Evolutionary conservation across 2,113 vertebrate genomes (phyloP).

Genomic region (Mirounga angustirostris): DNA sequence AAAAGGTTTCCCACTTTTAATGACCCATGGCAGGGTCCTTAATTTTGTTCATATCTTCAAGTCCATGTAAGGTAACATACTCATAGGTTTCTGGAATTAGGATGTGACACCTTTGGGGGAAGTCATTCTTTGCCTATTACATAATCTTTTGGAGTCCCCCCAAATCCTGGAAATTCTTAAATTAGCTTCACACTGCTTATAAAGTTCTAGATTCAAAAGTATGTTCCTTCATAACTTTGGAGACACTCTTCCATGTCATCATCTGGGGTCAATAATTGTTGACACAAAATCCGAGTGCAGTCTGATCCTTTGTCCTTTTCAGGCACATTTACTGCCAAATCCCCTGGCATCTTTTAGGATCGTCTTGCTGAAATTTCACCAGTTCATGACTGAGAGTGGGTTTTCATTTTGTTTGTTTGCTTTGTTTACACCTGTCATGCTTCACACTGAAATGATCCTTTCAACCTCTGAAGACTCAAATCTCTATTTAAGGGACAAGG

Average conservation of each 20-base stretch:
- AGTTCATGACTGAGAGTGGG: not conserved
- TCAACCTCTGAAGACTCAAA: not conserved
- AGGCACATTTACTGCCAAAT: not conserved
- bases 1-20: not conserved
- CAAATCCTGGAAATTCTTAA: not conserved
- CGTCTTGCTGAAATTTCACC: not conserved
- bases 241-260: not conserved
- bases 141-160: not conserved
- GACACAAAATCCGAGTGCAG: not conserved
- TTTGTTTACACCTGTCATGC: not conserved
- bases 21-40: not conserved
- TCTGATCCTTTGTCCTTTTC: not conserved
- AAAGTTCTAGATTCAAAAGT: not conserved
- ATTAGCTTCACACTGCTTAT: not conserved
- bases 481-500: not conserved
- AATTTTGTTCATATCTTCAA: not conserved
- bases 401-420: not conserved
- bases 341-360: not conserved
- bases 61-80: not conserved
- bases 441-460: not conserved
- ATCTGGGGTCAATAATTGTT: not conserved
- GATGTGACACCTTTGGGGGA: not conserved
- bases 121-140: not conserved
- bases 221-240: not conserved
- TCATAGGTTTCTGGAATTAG: not conserved